Conservation (phyloP, 2,888 invertebrate species). For the Tethea ocularis region DNA sequence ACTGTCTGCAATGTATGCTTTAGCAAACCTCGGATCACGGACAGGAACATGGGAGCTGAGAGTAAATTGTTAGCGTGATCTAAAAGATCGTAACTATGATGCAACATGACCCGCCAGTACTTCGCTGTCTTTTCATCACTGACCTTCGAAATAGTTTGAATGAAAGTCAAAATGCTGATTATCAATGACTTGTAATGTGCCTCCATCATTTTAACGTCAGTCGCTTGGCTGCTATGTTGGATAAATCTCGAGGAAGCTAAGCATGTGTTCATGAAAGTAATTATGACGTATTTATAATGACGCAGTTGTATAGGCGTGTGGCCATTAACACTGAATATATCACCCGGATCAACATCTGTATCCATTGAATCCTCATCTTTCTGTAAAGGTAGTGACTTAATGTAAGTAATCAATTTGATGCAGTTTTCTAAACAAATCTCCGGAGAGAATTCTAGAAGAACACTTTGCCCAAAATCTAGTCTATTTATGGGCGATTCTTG, state of each 20-base stretch:
- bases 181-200: constrained; percentile 87
- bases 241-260: constrained; percentile 88
- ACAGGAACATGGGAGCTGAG: constrained; percentile 90
- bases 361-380: constrained; percentile 79
- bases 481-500: constrained; percentile 81
- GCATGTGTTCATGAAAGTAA: constrained; percentile 89
- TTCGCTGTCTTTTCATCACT: constrained; percentile 86
- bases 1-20: constrained; percentile 88
- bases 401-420: constrained; percentile 86
- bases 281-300: constrained; percentile 92
- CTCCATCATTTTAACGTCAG: constrained; percentile 80
- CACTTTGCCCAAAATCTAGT: constrained; percentile 86
- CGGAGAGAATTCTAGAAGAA: constrained; percentile 87
- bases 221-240: constrained; percentile 84
- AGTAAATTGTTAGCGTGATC: constrained; percentile 92
- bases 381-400: constrained; percentile 87
- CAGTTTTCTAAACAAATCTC: constrained; percentile 85
- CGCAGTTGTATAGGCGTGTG: constrained; percentile 90
- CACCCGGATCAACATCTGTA: constrained; percentile 64
- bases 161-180: constrained; percentile 86
- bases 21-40: constrained; percentile 89
- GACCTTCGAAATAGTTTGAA: constrained; percentile 86
- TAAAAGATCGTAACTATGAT: constrained; percentile 90
- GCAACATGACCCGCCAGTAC: constrained; percentile 92
- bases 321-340: constrained; percentile 85